Base-by-base conservation (phyloP, 2,888 invertebrate species). In the Rhagonycha fulva region DNA sequence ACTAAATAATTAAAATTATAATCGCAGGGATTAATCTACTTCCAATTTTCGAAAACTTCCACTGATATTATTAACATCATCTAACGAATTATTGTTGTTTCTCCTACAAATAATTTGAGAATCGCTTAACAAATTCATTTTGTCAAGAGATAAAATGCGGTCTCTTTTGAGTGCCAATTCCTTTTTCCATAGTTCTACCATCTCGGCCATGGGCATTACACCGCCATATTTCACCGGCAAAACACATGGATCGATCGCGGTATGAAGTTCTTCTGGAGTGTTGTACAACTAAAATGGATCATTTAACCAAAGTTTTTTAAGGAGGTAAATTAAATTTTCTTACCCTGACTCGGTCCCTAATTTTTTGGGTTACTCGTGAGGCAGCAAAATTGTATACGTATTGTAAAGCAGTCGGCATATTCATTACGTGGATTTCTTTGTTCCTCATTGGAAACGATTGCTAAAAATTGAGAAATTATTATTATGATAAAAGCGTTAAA, bases 401-500 rank as follows among this genome's bases (percentile, higher is more conserved):
- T 82, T 93, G 93, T n/a, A 95, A 85, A 0, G 94, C 90, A n/a
- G 91, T 84, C 1, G 94, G 94, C 14, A 95, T 88, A 84, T 95
- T 93, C 47, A 95, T 87, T 76, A 93, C 88, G 84, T 95, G 93
- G 62, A 94, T 90, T 83, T 92, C 92, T 86, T 95, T 95, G 87
- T 95, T 95, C 14, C 95, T 90, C 90, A 95, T 91, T 9, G 96
- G 95, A 77, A 94, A 80, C 0, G 95, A 94, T 91, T 95, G 94
- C 92, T 93, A 87, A 72, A 90, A 87, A 24, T 3, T 30, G 5
- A 3, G 5, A 69, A 14, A 28, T 19, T 2, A 62, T 62, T 12
- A 12, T 62, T 62, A 19, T 62, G 19, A 14, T 5, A 19, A 2
- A 19, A 19, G 19, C 19, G 19, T 2, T 19, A 19, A 19, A 19